A percentile compares a stretch with the other conserved stretches of the same genome.
phyloP scores from a whole-genome alignment of 2,888 invertebrate species.

The Thecocarcelia acutangulata region DNA sequence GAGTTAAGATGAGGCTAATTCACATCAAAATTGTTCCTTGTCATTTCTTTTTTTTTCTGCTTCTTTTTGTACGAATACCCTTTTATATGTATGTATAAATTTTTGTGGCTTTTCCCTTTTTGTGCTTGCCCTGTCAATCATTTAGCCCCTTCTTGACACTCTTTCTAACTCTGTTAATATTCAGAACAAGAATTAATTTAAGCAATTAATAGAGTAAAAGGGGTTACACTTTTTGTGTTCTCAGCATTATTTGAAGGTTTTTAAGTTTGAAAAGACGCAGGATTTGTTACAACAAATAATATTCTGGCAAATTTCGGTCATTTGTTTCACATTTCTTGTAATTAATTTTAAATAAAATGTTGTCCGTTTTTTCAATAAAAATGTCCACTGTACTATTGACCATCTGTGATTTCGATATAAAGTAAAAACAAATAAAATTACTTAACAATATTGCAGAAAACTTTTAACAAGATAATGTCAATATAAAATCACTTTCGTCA shows the following conservation, averaged over 20 bases:
- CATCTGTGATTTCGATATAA: constrained; percentile 23
- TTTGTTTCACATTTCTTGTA: constrained; percentile 20
- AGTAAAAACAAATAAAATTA: not conserved
- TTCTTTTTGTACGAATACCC: not conserved
- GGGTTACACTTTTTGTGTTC: constrained; percentile 57
- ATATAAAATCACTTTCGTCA: constrained; percentile 18
- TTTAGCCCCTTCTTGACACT: constrained; percentile 33
- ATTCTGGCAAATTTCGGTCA: constrained; percentile 17
- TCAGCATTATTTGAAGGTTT: constrained; percentile 56
- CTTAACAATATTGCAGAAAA: constrained; percentile 17
- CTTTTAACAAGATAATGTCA: constrained; percentile 27
- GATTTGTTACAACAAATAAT: not conserved
- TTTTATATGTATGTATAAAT: too few relatives aligned
- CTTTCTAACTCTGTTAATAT: not conserved
- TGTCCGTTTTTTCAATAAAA: not conserved
- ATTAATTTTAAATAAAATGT: constrained; percentile 37
- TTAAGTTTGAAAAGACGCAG: constrained; percentile 23
- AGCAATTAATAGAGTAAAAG: constrained; percentile 36
- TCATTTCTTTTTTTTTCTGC: constrained; percentile 45
- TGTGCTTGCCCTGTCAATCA: constrained; percentile 43
- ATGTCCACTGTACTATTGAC: constrained; percentile 38
- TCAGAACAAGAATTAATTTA: constrained; percentile 36
- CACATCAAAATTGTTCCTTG: constrained; percentile 50
- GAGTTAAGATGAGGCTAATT: constrained; percentile 70
- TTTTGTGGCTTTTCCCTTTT: too few relatives aligned